Percentiles rank a stretch among this genome's conserved stretches.
phyloP scores from a whole-genome alignment of 2,797 vertebrate genomes.

The Sebastes cheni region DNA sequence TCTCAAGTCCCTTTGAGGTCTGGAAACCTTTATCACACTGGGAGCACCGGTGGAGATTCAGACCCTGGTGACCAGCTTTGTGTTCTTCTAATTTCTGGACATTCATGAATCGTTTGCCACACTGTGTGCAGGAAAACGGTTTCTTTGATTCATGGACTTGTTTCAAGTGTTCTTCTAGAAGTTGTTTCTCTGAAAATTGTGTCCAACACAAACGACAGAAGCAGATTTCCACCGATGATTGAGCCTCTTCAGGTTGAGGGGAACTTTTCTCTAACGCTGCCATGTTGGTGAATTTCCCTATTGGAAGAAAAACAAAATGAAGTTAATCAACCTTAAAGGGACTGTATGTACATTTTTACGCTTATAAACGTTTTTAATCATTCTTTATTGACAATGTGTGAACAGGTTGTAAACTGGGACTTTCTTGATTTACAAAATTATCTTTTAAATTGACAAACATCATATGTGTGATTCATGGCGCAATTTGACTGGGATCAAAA shows the following conservation, averaged over 20 bases:
- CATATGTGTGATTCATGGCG: too few species aligned
- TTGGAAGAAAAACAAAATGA: not conserved
- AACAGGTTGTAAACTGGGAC: too few species aligned
- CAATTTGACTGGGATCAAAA: rapidly evolving
- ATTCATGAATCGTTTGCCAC: not conserved
- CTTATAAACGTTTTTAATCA: too few species aligned
- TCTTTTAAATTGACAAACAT: too few species aligned
- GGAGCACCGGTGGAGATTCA: conserved; percentile 8
- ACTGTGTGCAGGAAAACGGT: not conserved
- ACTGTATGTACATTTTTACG: too few species aligned
- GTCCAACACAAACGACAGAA: conserved; percentile 24
- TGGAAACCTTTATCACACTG: conserved; percentile 15
- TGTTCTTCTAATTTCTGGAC: conserved; percentile 13
- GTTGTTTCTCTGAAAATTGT: conserved; percentile 11
- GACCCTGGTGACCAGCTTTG: not conserved
- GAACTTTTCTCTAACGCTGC: not conserved
- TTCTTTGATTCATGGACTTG: conserved; percentile 14
- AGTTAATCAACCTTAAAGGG: not conserved
- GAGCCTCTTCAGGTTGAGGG: not conserved
- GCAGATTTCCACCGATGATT: not conserved
- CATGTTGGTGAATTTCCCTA: not conserved
- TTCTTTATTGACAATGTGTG: too few species aligned
- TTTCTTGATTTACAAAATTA: too few species aligned
- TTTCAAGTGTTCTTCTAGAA: conserved; percentile 16
- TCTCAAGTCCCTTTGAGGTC: conserved; percentile 6